Percentiles rank a stretch among this genome's conserved stretches.
phyloP scores from a whole-genome alignment of 2,888 invertebrate genomes.

The Drosophila tripunctata region DNA sequence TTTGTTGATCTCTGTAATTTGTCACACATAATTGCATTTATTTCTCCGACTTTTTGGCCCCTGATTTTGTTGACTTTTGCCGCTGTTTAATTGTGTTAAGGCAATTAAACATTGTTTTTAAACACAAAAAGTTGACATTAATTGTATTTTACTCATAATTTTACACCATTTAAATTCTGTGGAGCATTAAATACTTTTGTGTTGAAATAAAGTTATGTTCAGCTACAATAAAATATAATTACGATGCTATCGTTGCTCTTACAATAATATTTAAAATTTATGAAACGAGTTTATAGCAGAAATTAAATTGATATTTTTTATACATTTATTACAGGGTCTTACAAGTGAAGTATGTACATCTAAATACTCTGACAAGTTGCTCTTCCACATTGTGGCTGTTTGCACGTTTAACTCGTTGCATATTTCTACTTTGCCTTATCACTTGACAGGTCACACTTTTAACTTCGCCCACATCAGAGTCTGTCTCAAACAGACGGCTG shows the following conservation, averaged over 20 bases:
- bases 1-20: constrained; percentile 51
- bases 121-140: neutral
- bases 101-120: constrained; percentile 11
- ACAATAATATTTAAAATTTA: too few species aligned
- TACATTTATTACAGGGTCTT: too few species aligned
- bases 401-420: neutral
- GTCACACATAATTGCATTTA: constrained; percentile 64
- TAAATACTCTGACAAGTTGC: constrained; percentile 32
- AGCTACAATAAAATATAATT: too few species aligned
- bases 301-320: too few species aligned
- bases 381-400: constrained; percentile 29
- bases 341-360: constrained; percentile 19
- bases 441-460: constrained; percentile 31
- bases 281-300: too few species aligned
- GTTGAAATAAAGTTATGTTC: neutral
- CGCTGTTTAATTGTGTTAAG: constrained; percentile 36
- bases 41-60: constrained; percentile 21
- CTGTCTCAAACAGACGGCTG: constrained; percentile 47
- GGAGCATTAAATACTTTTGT: neutral
- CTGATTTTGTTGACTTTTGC: constrained; percentile 53
- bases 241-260: too few species aligned
- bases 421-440: neutral
- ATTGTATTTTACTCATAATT: constrained; percentile 3
- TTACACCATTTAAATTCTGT: neutral
- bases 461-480: constrained; percentile 29